Evolutionary conservation across 1,140 invertebrate species (phyloP), one percentile per base, ranked within the genome.

Genomic region (Bradynema listronoti): DNA sequence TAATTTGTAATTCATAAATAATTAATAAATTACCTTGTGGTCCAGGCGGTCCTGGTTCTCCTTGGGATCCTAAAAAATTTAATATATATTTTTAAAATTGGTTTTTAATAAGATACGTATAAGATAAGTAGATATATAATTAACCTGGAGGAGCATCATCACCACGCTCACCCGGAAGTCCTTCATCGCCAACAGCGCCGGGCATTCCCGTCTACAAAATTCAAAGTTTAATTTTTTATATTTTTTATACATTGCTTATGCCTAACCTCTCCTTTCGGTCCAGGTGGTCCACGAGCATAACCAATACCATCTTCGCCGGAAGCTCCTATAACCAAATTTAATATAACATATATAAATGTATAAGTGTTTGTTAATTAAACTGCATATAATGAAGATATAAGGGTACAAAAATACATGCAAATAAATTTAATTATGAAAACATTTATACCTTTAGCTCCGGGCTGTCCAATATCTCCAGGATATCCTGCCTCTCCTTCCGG

Each of bases 181-280:
- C 64, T 56, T 66, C 64, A 14, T 66, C 64, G 24, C 64, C 64
- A 22, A 25, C 34, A 9, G 30, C 24, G 14, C 64, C 64, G 19
- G 65, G 39, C 16, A 43, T 27, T 16, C 64, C 64, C 22, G 54
- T 19, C 30, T n/a, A n/a, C n/a, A n/a, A n/a, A n/a, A n/a, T n/a
- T n/a, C n/a, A n/a, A n/a, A n/a, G n/a, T n/a, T n/a, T n/a, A n/a
- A n/a, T n/a, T n/a, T n/a, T n/a, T n/a, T n/a, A n/a, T n/a, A n/a
- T n/a, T n/a, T n/a, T n/a, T n/a, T n/a, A n/a, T n/a, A n/a, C n/a
- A n/a, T n/a, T n/a, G n/a, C n/a, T n/a, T n/a, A n/a, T n/a, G n/a
- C n/a, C n/a, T n/a, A n/a, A n/a, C n/a, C n/a, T 66, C 65, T 6
- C 64, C 64, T 42, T 66, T 66, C 24, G 64, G 56, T 16, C 64